Percentiles rank a stretch among this genome's conserved stretches.
Conservation (phyloP, 1,140 invertebrate species). For the Phymorhynchus buccinoides region DNA sequence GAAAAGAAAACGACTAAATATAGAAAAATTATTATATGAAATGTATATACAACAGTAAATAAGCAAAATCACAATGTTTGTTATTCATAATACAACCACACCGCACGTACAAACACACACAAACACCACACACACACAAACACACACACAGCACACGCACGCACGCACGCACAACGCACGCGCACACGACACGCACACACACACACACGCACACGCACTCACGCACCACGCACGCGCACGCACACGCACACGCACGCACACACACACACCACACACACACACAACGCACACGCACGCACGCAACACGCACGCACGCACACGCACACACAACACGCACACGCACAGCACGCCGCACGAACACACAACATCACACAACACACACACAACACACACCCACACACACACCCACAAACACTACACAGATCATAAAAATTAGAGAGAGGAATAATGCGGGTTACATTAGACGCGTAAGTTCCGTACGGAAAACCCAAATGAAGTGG, state of each 20-base stretch:
- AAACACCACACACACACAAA: no score
- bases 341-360: neutral
- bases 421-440: neutral
- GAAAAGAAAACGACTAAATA: no score
- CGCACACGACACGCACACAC: no score
- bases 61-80: no score
- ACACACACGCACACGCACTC: neutral
- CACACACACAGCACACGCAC: neutral
- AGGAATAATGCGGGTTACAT: no score
- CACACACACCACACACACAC: neutral
- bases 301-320: neutral
- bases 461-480: no score
- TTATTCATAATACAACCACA: no score
- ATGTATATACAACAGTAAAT: no score
- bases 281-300: neutral
- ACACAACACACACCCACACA: neutral
- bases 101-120: no score
- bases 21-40: no score
- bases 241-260: slow-evolving; percentile 3
- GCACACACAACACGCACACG: neutral
- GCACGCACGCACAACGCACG: neutral
- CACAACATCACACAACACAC: neutral
- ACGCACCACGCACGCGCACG: neutral
- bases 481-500: no score
- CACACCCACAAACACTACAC: no score